A percentile compares a stretch with the other conserved stretches of the same genome.
These are phyloP conservation scores for Drosophila pegasa DNA, from an alignment of 2,888 invertebrate species.

Conservation along the genomic window DNA sequence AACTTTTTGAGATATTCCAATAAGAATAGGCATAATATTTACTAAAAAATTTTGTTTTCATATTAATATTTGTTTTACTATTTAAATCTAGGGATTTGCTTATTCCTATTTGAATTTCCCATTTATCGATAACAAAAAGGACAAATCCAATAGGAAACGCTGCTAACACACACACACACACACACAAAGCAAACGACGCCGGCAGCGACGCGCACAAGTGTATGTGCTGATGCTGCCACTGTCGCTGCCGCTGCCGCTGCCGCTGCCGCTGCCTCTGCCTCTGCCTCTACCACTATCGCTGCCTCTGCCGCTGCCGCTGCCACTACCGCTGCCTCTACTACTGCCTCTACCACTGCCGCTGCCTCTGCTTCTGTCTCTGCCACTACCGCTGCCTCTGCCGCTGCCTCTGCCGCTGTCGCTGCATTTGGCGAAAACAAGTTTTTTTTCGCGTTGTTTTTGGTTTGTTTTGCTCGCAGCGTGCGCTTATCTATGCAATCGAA, in stretches of 20 bases:
- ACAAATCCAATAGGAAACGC: constrained; percentile 23
- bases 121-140: constrained; percentile 4
- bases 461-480: constrained; percentile 33
- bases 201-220: constrained; percentile 24
- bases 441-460: constrained; percentile 20
- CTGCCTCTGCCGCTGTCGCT: constrained; percentile 6
- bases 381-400: no score
- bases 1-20: background rate
- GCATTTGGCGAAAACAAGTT: constrained; percentile 37
- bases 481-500: constrained; percentile 58
- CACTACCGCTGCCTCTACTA: background rate
- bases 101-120: background rate
- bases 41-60: background rate
- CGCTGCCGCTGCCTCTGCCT: background rate
- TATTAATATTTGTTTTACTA: background rate
- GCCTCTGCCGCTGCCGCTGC: constrained; percentile 3
- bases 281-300: constrained; percentile 7
- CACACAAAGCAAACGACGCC: constrained; percentile 6
- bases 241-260: background rate
- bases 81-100: background rate
- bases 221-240: constrained; percentile 17
- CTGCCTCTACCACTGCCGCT: no score
- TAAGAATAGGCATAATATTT: no score
- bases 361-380: no score
- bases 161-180: constrained; percentile 7